Base-by-base conservation (phyloP, 2,113 vertebrate species). In the Lagopus muta region DNA sequence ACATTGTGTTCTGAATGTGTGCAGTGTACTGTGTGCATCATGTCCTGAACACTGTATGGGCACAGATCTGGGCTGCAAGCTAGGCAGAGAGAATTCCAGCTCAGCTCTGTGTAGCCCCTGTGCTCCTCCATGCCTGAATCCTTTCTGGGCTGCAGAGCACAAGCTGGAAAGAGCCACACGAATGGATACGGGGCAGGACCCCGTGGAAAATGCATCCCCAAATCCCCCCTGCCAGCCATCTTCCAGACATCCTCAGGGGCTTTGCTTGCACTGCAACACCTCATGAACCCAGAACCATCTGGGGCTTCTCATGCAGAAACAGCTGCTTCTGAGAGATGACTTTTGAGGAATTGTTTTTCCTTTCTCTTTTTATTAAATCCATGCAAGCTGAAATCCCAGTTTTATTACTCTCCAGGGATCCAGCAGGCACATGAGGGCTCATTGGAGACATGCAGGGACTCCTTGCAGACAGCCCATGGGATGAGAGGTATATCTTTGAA, bases 221-320 rank as follows among this genome's bases (percentile, higher is more conserved):
- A 89, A 47, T 0, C 3, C n/a, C 30, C 27, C 76, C 67, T 9
- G 4, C 27, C 71, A 47, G n/a, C 7, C 11, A 7, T 8, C 15
- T 2, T 2, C 76, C 92, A 36, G 38, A 10, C 6, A 1, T 4
- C 28, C 36, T 34, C 38, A 3, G 0, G 9, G 42, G 12, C 8
- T 0, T 1, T 27, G 20, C 1, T 11, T 3, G 3, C 47, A 40
- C 40, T 20, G 27, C 54, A 36, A 30, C 0, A 2, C 52, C 34
- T 0, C 1, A 2, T 27, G 20, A 34, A 40, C 32, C 6, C 1
- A 2, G 50, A 43, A 16, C 48, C 24, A 27, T 40, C 11, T 0
- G 12, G 27, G 47, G 4, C 4, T 64, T 10, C 58, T 64, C 48
- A 34, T 48, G 79, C 38, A 50, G 62, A 20, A 82, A 42, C 4